A percentile compares a stretch with the other conserved stretches of the same genome.
phyloP scores from a whole-genome alignment of 2,113 vertebrate species.

The Brachyhypopomus gauderio region DNA sequence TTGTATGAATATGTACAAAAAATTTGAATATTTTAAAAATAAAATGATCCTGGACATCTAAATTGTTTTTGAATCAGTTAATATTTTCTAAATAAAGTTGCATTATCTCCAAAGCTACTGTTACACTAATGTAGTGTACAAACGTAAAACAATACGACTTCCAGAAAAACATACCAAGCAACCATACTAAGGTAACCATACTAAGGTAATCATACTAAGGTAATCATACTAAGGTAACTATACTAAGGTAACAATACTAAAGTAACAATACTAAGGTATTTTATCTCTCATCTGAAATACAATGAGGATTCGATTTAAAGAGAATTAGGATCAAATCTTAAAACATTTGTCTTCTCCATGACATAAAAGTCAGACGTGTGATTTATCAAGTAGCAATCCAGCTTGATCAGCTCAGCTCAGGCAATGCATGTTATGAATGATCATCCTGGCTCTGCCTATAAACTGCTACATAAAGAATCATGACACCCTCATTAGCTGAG shows the following conservation, averaged over 20 bases:
- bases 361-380: neutral
- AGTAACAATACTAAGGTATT: slow-evolving; percentile 1
- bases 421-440: neutral
- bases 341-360: neutral
- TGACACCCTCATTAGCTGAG: neutral
- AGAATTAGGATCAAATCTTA: slow-evolving; percentile 15
- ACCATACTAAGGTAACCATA: neutral
- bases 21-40: no score
- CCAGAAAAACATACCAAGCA: slow-evolving; percentile 30
- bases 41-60: neutral
- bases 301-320: neutral
- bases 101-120: neutral
- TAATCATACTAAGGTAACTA: no score
- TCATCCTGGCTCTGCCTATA: neutral
- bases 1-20: no score
- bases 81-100: slow-evolving; percentile 15
- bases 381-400: neutral
- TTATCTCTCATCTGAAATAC: neutral
- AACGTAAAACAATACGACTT: slow-evolving; percentile 20
- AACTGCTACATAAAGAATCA: neutral
- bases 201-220: no score
- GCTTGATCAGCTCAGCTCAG: neutral
- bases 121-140: slow-evolving; percentile 16
- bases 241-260: neutral
- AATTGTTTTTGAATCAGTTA: neutral